Base-by-base conservation (phyloP, 2,797 vertebrate genomes). In the Pseudotriccus pelzelni region DNA sequence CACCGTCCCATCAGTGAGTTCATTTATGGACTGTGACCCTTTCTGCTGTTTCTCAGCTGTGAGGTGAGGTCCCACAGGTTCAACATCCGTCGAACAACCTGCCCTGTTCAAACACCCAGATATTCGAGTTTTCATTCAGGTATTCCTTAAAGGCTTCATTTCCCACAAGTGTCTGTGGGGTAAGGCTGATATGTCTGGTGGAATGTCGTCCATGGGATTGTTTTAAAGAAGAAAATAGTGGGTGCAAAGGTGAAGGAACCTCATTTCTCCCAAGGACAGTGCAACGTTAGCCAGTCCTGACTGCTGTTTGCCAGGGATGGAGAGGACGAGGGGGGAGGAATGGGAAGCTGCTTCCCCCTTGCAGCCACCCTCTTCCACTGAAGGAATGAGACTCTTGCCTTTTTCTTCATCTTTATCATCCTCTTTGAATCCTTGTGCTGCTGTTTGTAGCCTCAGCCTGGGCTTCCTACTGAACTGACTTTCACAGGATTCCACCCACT, bases 1-100 rank as follows among this genome's bases (percentile, higher is more conserved):
- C 77, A 77, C 90, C 84, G 25, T 87, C 77, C 37, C 68, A 81
- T 93, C 94, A 92, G 93, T 70, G 76, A 94, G 56, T 27, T 75
- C 28, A 14, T 17, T n/a, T 22, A 27, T 62, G 62, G 22, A 41
- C 46, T 19, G 1, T 1, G 18, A 14, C 32, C 34, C 25, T 18
- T 39, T 10, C 18, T 43, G 60, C 37, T 22, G 15, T 59, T 75
- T 37, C 55, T 52, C 23, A 47, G 0, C 36, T 68, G 34, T 16
- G 25, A 25, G 50, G 18, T 59, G 8, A 41, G 44, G 36, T 36
- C n/a, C 78, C 27, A 7, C 10, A 23, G 25, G 15, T 27, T 24
- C 53, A 23, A 2, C 87, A 30, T n/a, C 41, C 55, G 68, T 82
- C 93, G 28, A 84, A 72, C 64, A 82, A 74, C 46, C 85, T 66